Evolutionary conservation across 2,113 vertebrate genomes (phyloP).

Genomic region (Gavialis gangeticus): DNA sequence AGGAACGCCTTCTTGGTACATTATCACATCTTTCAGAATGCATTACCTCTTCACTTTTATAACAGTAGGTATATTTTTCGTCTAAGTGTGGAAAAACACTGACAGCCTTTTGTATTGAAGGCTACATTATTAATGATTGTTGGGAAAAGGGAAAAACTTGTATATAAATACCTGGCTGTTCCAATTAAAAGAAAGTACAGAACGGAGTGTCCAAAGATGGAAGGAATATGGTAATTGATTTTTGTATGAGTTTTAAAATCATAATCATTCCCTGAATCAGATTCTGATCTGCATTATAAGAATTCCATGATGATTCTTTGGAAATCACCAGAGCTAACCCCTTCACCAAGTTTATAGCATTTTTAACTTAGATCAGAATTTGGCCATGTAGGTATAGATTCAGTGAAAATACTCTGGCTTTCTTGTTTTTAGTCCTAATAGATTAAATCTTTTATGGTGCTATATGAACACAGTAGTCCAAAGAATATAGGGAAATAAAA

Average conservation of each 20-base stretch:
- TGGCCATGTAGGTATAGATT: neutral
- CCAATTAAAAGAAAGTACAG: neutral
- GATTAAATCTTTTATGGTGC: neutral
- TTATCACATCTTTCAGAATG: neutral
- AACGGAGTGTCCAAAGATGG: neutral
- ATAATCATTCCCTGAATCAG: neutral
- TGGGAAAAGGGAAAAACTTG: neutral
- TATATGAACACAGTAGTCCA: neutral
- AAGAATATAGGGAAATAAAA: neutral
- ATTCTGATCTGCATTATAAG: neutral
- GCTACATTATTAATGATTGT: conserved; percentile 32
- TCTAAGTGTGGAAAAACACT: neutral
- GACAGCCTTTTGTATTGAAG: conserved; percentile 31
- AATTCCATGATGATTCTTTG: neutral
- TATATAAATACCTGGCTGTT: neutral
- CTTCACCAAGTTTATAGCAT: neutral
- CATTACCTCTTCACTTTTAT: neutral
- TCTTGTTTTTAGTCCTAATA: neutral
- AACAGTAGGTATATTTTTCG: conserved; percentile 44
- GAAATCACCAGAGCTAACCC: neutral
- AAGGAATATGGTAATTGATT: neutral
- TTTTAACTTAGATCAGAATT: neutral
- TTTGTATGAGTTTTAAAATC: conserved; percentile 31
- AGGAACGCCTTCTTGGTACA: conserved; percentile 1
- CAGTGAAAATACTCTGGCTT: neutral